Base-by-base conservation (phyloP, 2,888 invertebrate species). In the Autographa gamma region DNA sequence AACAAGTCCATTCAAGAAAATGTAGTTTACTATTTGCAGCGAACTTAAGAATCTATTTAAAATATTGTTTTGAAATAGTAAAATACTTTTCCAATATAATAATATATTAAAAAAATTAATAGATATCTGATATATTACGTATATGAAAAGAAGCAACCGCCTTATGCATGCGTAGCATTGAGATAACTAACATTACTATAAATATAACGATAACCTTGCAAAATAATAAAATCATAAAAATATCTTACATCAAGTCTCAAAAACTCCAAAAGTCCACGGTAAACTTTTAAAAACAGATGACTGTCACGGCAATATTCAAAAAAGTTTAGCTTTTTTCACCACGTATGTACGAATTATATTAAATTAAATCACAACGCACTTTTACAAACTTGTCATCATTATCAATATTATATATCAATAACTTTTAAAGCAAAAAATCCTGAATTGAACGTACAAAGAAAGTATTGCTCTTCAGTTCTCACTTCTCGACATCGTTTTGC, bases 401-500 rank as follows among this genome's bases (percentile, higher is more conserved):
- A 48, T 19, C 32, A 48, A 14, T 54, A 62, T 0, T 0, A 41
- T 14, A 14, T 18, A 63, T 25, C 48, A 63, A 11, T 32, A 68
- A 34, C 66, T 73, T 11, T 59, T 54, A 13, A 43, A 38, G 43
- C 13, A 34, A 70, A 48, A 62, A 48, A 48, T 25, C 5, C 48
- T 16, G 18, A 60, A 61, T 66, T n/a, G 52, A 14, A 59, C 54
- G 32, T 0, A 25, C 41, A 18, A 38, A 16, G 13, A 18, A 38
- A 16, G 13, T 64, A 32, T 38, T 43, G 11, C n/a, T 48, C n/a
- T n/a, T 48, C 48, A n/a, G 43, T 48, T 7, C 48, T 48, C 48
- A 48, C 48, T 48, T 48, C n/a, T 56, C 43, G 2, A 64, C 77
- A 60, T 34, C 73, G 63, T 71, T 77, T n/a, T 9, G 25, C 31